Percentiles rank a stretch among this genome's conserved stretches.
These are phyloP conservation scores for Crotophaga sulcirostris DNA, from an alignment of 2,113 vertebrate species.

Conservation along the genomic window DNA sequence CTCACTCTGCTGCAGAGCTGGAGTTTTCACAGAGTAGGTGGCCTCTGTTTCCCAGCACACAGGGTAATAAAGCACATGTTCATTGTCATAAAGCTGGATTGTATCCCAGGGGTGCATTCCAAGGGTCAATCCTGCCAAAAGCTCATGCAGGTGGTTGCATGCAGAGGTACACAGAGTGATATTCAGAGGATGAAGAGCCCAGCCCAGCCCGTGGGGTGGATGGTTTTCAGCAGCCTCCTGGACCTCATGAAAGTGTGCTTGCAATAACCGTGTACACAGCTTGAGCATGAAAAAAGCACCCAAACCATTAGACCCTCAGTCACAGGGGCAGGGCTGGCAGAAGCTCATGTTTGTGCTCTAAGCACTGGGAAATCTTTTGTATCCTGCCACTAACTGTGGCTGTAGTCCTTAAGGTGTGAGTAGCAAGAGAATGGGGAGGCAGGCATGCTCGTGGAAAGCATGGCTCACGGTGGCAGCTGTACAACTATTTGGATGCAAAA, in stretches of 20 bases:
- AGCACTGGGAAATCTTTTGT: not conserved
- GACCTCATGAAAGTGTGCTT: not conserved
- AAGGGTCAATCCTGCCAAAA: not conserved
- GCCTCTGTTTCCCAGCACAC: not conserved
- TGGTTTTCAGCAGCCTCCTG: not conserved
- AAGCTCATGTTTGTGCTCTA: too few relatives aligned
- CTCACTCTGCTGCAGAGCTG: not conserved
- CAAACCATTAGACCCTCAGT: not conserved
- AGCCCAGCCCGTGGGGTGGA: not conserved
- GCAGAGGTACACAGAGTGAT: not conserved
- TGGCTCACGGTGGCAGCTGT: not conserved
- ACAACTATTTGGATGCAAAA: accelerated
- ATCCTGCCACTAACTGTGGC: not conserved
- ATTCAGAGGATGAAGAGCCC: not conserved
- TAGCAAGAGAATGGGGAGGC: not conserved
- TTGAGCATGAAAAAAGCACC: not conserved
- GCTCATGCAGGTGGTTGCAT: accelerated
- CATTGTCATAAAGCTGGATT: not conserved
- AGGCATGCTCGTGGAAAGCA: accelerated
- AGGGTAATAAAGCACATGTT: not conserved
- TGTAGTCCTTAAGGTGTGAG: not conserved
- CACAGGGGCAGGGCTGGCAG: not conserved
- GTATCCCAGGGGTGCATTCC: not conserved
- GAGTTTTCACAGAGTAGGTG: not conserved
- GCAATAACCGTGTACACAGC: not conserved